Conservation (phyloP, 2,113 vertebrate species). For the Spheniscus mendiculus region DNA sequence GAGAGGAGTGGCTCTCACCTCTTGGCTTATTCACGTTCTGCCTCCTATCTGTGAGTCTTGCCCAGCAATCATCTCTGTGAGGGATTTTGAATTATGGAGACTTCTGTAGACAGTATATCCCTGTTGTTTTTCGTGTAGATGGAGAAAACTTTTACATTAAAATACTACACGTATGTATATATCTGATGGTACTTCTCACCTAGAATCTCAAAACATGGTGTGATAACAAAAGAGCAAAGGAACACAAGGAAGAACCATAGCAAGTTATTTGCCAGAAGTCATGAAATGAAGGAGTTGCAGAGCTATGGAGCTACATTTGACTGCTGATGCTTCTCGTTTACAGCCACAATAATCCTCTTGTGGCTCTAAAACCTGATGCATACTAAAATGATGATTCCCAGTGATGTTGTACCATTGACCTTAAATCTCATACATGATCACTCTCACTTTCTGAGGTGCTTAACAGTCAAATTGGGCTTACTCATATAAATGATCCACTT, state of each 20-base stretch:
- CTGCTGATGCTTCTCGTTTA: background rate
- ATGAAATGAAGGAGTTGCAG: background rate
- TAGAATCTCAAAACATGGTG: background rate
- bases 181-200: background rate
- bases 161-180: background rate
- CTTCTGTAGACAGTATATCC: background rate
- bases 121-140: background rate
- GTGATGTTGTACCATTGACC: background rate
- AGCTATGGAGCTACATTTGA: background rate
- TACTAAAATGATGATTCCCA: background rate
- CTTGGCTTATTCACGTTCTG: background rate
- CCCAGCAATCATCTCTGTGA: background rate
- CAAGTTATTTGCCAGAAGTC: background rate
- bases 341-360: background rate
- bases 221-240: background rate
- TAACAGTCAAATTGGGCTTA: background rate
- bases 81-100: background rate
- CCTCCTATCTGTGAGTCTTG: rapidly evolving
- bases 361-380: background rate
- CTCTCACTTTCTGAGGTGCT: background rate
- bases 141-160: background rate
- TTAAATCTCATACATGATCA: background rate
- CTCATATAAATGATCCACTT: background rate
- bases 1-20: background rate
- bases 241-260: background rate